These are phyloP conservation scores for Vombatus ursinus DNA, from an alignment of 2,113 vertebrate genomes.

Conservation along the genomic window DNA sequence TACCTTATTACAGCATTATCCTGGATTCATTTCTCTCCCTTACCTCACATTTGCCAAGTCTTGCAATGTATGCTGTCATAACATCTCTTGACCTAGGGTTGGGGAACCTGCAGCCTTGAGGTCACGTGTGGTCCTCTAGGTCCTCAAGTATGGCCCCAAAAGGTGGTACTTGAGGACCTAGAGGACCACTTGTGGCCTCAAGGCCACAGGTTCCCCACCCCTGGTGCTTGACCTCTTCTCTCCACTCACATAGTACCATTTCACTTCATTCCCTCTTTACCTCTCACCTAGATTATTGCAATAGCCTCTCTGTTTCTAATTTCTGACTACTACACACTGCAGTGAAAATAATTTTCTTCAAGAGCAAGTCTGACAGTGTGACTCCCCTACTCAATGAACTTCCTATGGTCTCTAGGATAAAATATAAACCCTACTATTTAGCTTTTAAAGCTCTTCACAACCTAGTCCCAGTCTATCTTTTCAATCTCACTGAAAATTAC, in stretches of 20 bases:
- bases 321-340: neutral
- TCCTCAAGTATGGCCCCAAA: too few species aligned
- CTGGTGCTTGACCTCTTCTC: neutral
- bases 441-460: neutral
- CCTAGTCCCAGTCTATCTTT: neutral
- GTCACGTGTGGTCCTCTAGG: too few species aligned
- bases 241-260: neutral
- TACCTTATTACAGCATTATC: neutral
- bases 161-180: too few species aligned
- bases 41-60: neutral
- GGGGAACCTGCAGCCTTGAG: too few species aligned
- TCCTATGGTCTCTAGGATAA: neutral
- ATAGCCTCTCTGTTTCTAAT: neutral
- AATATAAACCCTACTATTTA: neutral
- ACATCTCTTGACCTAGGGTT: too few species aligned
- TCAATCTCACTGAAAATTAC: neutral
- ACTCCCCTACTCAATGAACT: neutral
- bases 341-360: neutral
- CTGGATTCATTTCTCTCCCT: neutral
- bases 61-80: neutral
- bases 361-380: neutral
- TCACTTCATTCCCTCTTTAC: neutral
- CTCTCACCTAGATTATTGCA: neutral
- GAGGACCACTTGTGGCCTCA: too few species aligned
- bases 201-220: too few species aligned